Evolutionary conservation across 2,797 vertebrate genomes (phyloP), one percentile per base, ranked within the genome.

Genomic region (Furcifer pardalis): DNA sequence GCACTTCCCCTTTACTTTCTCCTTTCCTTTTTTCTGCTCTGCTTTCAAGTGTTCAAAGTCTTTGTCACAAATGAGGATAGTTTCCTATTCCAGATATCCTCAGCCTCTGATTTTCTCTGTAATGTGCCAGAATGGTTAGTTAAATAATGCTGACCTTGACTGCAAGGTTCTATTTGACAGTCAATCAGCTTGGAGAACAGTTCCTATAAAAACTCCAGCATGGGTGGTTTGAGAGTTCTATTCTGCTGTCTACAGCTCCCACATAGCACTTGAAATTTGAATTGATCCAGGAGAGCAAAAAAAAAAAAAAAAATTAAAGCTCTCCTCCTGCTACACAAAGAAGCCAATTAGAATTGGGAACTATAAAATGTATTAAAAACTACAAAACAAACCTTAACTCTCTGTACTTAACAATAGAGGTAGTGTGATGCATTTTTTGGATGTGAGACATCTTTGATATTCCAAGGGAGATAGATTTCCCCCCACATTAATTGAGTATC

Each of bases 401-500:
- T 72, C 44, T 9, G 9, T 21, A 44, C 25, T 23, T 72, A 44
- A 72, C 40, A 40, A 21, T 72, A 72, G 40, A 72, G 42, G 40
- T 40, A 72, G 40, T 12, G 9, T 72, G 42, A 30, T 25, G 15
- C 5, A 25, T 72, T 72, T 23, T 15, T 44, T 72, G 40, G 25
- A 27, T 37, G 42, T 44, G 5, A 0, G 5, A 59, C 10, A 13
- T 80, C 60, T 42, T n/a, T 44, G 37, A 60, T 83, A 40, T 81
- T 83, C 7, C 13, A 90, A 75, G 5, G 74, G 56, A 88, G 83
- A 87, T 74, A 7, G 13, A 80, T 91, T 92, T 89, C n/a, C n/a
- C n/a, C n/a, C n/a, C n/a, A n/a, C n/a, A n/a, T 19, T 90, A 89
- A 76, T 56, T 84, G 83, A 84, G 77, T 83, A 42, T 76, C 74